A percentile compares a stretch with the other conserved stretches of the same genome.
Conservation (phyloP, 2,113 vertebrate species). For the Semnornis frantzii region DNA sequence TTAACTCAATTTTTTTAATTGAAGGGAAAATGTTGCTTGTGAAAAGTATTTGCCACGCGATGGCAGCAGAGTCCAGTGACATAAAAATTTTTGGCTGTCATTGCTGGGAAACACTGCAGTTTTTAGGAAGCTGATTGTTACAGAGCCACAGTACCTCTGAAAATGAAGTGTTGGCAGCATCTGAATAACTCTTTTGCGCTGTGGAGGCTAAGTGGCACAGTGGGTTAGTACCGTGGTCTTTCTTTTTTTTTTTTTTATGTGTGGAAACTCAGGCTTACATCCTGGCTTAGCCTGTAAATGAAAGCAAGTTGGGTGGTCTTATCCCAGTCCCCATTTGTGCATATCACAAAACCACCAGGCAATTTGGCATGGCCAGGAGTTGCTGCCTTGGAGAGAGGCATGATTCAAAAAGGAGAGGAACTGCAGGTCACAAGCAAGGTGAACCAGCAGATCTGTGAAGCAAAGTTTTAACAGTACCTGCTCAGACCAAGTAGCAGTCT, state of each 20-base stretch:
- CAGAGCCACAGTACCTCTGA: background rate
- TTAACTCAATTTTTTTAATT: background rate
- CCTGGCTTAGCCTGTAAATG: conserved; percentile 47
- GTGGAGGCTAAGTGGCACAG: conserved; percentile 62
- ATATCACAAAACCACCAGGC: conserved; percentile 60
- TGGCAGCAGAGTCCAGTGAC: conserved; percentile 58
- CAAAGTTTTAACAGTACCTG: background rate
- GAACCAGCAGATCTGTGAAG: background rate
- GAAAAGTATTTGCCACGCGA: conserved; percentile 45
- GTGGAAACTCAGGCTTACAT: conserved; percentile 19
- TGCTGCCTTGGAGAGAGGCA: conserved; percentile 15
- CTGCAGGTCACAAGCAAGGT: background rate
- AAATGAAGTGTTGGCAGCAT: conserved; percentile 20
- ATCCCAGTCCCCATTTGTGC: conserved; percentile 46
- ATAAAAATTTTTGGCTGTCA: background rate
- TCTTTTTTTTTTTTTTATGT: conserved; percentile 73
- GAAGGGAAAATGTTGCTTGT: background rate
- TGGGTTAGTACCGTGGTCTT: conserved; percentile 47
- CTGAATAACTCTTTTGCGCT: conserved; percentile 44
- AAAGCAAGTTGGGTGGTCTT: conserved; percentile 77
- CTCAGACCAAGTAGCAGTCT: background rate
- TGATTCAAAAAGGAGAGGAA: background rate
- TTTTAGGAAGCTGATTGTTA: conserved; percentile 33
- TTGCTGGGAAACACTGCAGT: conserved; percentile 11
- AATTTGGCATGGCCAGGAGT: conserved; percentile 23